A percentile compares a stretch with the other conserved stretches of the same genome.
Evolutionary conservation across 2,888 invertebrate species (phyloP).

Genomic region (Lampropteryx suffumata): DNA sequence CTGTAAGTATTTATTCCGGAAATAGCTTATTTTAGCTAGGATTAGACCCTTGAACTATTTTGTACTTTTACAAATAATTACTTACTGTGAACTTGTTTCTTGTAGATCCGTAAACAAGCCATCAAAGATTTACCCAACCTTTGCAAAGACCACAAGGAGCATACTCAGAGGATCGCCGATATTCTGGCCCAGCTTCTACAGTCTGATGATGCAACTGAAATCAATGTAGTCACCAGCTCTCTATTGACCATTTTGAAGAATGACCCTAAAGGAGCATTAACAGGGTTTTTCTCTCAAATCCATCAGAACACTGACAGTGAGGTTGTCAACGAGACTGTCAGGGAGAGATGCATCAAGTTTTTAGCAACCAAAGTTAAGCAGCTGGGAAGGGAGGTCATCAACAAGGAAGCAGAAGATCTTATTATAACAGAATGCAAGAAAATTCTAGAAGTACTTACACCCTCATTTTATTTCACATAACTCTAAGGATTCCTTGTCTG

Average conservation of each 20-base stretch:
- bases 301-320: slow-evolving; percentile 74
- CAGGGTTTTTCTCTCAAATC: slow-evolving; percentile 82
- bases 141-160: slow-evolving; percentile 92
- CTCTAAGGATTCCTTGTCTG: no score
- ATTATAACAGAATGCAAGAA: slow-evolving; percentile 93
- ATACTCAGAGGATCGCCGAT: slow-evolving; percentile 93
- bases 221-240: slow-evolving; percentile 92
- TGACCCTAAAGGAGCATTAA: slow-evolving; percentile 85
- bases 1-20: slow-evolving; percentile 82
- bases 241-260: slow-evolving; percentile 89
- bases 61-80: no score
- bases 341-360: slow-evolving; percentile 95
- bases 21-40: no score
- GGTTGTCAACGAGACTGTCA: slow-evolving; percentile 86
- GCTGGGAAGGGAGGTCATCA: slow-evolving; percentile 89
- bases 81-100: slow-evolving; percentile 11
- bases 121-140: slow-evolving; percentile 94
- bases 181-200: slow-evolving; percentile 95
- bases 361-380: slow-evolving; percentile 91
- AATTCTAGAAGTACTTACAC: slow-evolving; percentile 90
- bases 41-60: no score
- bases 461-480: no score
- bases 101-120: slow-evolving; percentile 95
- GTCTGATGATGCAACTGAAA: slow-evolving; percentile 92
- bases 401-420: slow-evolving; percentile 92